Percentiles rank a stretch among this genome's conserved stretches.
Conservation (phyloP, 2,113 vertebrate genomes). For the Camelus dromedarius region DNA sequence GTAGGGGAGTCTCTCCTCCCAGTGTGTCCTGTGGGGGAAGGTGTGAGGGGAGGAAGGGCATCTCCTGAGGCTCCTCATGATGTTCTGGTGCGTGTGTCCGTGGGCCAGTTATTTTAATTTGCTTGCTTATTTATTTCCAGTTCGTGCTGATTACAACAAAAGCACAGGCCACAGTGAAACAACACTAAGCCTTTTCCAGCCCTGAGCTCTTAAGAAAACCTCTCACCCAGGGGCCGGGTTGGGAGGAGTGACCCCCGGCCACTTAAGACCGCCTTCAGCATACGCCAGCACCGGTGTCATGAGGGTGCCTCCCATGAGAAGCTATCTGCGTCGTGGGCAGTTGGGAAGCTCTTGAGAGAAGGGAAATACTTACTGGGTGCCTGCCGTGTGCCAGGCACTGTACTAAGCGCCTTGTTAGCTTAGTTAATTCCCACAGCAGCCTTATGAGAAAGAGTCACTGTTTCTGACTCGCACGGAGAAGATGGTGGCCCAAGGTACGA, state of each 20-base stretch:
- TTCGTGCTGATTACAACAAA: constrained; percentile 27
- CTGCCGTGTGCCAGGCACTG: background rate
- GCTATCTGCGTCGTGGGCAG: background rate
- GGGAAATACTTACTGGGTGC: background rate
- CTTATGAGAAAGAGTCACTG: background rate
- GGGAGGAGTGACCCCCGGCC: background rate
- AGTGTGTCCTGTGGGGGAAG: background rate
- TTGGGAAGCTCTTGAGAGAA: constrained; percentile 25
- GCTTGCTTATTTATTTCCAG: constrained; percentile 52
- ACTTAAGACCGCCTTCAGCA: background rate
- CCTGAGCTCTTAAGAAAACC: background rate
- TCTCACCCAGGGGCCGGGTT: background rate
- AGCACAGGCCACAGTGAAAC: background rate
- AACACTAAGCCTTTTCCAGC: background rate
- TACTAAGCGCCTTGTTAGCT: background rate
- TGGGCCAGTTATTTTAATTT: background rate
- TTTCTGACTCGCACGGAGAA: background rate
- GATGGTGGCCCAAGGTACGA: background rate
- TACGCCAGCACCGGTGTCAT: background rate
- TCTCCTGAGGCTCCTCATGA: background rate
- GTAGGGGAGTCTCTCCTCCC: background rate
- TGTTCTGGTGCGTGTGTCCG: background rate
- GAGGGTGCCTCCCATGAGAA: background rate
- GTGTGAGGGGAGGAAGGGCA: background rate
- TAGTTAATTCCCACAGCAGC: background rate